Evolutionary conservation across 2,797 vertebrate species (phyloP).

Genomic region (Cottoperca gobio): DNA sequence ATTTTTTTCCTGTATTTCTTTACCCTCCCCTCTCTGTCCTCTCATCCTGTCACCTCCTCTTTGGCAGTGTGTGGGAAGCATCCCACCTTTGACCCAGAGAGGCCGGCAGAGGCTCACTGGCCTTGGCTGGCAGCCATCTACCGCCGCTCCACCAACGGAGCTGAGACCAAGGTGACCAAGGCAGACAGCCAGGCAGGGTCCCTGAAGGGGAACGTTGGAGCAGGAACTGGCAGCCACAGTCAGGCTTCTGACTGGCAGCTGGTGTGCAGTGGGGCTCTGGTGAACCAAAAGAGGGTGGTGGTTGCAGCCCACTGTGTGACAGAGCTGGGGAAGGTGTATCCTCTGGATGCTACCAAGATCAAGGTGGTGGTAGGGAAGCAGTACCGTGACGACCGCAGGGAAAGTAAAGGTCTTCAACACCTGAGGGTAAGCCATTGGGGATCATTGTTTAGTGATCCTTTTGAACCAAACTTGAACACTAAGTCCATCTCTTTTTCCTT

Average conservation of each 20-base stretch:
- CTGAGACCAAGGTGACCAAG: conserved; percentile 77
- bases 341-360: conserved; percentile 89
- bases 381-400: conserved; percentile 89
- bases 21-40: conserved; percentile 26
- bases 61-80: conserved; percentile 95
- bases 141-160: conserved; percentile 80
- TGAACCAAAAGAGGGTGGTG: conserved; percentile 94
- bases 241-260: conserved; percentile 90
- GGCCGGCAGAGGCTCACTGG: conserved; percentile 88
- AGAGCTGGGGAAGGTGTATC: conserved; percentile 90
- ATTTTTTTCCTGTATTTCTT: conserved; percentile 9
- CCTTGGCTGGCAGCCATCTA: conserved; percentile 97
- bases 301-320: conserved; percentile 97
- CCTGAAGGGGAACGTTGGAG: conserved; percentile 61
- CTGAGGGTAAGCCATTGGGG: conserved; percentile 85
- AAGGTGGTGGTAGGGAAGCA: conserved; percentile 95
- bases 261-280: conserved; percentile 94
- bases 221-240: conserved; percentile 46
- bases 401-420: conserved; percentile 91
- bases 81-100: conserved; percentile 86
- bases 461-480: background rate
- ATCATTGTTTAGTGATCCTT: background rate
- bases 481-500: background rate
- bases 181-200: conserved; percentile 64
- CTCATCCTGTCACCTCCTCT: conserved; percentile 60